Percentiles rank a stretch among this genome's conserved stretches.
These are phyloP conservation scores for Setophaga kirtlandii DNA, from an alignment of 2,113 vertebrate genomes.

Conservation along the genomic window DNA sequence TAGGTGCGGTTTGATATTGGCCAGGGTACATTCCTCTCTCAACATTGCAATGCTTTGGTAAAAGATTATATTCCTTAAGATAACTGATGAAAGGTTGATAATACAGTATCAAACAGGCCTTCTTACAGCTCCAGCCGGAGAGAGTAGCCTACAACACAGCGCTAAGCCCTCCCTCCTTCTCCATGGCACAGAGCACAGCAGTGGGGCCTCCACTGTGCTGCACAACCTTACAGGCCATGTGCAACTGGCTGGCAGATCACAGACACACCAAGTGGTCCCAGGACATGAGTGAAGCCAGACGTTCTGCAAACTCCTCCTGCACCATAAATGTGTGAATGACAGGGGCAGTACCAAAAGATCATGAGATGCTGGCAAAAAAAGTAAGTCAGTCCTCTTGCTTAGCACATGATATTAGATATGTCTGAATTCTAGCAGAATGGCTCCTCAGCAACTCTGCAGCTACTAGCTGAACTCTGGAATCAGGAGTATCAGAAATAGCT, in stretches of 20 bases:
- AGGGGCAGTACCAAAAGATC: neutral
- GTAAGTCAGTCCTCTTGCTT: neutral
- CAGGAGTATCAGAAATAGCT: neutral
- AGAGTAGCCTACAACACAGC: neutral
- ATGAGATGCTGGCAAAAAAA: neutral
- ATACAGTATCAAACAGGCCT: neutral
- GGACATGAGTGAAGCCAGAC: neutral
- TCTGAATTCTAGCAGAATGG: neutral
- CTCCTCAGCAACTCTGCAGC: neutral
- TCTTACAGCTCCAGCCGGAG: neutral
- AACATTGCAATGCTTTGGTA: neutral
- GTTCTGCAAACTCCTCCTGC: neutral
- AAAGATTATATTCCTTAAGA: neutral
- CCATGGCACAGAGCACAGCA: neutral
- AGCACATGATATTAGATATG: neutral
- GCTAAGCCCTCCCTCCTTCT: neutral
- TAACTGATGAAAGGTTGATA: neutral
- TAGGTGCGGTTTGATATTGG: neutral
- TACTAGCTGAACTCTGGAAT: neutral
- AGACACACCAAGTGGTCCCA: neutral
- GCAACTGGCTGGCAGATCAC: neutral
- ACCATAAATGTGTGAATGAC: neutral
- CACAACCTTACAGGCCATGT: neutral
- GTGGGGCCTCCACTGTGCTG: neutral
- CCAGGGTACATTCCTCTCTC: accelerated